Evolutionary conservation across 2,888 invertebrate genomes (phyloP), one percentile per base, ranked within the genome.

Genomic region (Campoplex capitator): DNA sequence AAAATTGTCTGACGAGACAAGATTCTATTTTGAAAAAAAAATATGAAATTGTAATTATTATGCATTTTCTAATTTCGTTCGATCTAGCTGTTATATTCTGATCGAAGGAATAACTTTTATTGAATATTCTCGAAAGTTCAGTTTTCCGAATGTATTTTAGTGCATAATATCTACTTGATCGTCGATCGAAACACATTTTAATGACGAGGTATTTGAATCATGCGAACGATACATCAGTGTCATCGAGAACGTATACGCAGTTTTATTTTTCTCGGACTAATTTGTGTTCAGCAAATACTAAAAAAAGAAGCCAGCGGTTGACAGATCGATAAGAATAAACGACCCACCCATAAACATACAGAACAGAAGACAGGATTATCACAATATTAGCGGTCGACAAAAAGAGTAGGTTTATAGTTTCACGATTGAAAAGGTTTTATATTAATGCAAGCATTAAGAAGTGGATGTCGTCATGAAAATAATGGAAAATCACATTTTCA

Each of bases 281-380:
- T 62, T 62, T 32, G 32, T 28, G 16, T 32, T 62, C 62, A 16
- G 62, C 62, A 32, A 32, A 62, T 32, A 23, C 68, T 70, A 70
- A 35, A 28, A 11, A 23, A 8, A 38, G 13, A 56, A 38, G 35
- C 35, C 18, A 67, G 54, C 54, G 9, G 48, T 48, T 83, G 23
- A 9, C 42, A 70, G 62, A 76, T 83, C 83, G 68, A 83, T 83
- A 62, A 71, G 62, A 45, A 32, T 16, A 58, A 48, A 56, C 32
- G 38, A 70, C 71, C 42, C 71, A 28, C 76, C 42, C 62, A 51
- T 77, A 71, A 62, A 51, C 62, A 18, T n/a, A 32, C 7, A 18
- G 45, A 51, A 56, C 28, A 70, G 9, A 51, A 74, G 35, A 56
- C 38, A 18, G 35, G 23, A 54, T 74, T 68, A 48, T 84, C 8